Evolutionary conservation across 37 sponge, comb jelly and placozoan species (phyloP).

Genomic region (Hormiphora californensis): DNA sequence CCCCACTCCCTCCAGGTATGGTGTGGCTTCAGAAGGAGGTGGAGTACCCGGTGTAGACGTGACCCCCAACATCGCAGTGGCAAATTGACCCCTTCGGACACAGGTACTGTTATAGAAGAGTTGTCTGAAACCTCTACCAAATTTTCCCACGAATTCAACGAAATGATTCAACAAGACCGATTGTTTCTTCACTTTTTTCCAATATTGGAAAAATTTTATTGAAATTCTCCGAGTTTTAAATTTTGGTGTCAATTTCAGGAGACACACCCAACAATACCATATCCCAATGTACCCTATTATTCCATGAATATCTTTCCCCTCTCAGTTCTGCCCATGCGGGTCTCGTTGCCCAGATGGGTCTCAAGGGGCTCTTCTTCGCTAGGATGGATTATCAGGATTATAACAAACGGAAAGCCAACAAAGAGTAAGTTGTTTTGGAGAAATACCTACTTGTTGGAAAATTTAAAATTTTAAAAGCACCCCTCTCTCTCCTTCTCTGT

Average conservation of each 20-base stretch:
- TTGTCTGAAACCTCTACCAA: neutral
- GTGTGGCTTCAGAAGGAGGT: neutral
- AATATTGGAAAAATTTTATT: too few species aligned
- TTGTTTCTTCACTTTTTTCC: too few species aligned
- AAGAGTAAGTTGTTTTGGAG: constrained; percentile 82
- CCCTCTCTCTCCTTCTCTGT: too few species aligned
- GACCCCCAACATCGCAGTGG: constrained; percentile 59
- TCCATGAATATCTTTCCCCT: too few species aligned
- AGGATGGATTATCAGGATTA: constrained; percentile 80
- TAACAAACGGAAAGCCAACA: constrained; percentile 57
- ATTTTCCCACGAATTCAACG: too few species aligned
- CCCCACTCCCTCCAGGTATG: neutral
- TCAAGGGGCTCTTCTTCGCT: constrained; percentile 84
- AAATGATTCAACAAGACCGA: too few species aligned
- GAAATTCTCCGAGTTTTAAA: too few species aligned
- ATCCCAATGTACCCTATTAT: too few species aligned
- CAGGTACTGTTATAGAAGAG: neutral
- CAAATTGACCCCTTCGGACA: constrained; percentile 53
- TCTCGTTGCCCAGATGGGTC: constrained; percentile 73
- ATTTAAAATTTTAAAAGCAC: too few species aligned
- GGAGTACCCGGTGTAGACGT: constrained; percentile 27
- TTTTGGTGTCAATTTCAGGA: too few species aligned
- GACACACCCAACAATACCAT: too few species aligned
- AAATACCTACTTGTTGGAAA: constrained; percentile 57
- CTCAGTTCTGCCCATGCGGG: constrained; percentile 68